Percentiles rank a stretch among this genome's conserved stretches.
Conservation (phyloP, 2,797 vertebrate species). For the Pempheris klunzingeri region DNA sequence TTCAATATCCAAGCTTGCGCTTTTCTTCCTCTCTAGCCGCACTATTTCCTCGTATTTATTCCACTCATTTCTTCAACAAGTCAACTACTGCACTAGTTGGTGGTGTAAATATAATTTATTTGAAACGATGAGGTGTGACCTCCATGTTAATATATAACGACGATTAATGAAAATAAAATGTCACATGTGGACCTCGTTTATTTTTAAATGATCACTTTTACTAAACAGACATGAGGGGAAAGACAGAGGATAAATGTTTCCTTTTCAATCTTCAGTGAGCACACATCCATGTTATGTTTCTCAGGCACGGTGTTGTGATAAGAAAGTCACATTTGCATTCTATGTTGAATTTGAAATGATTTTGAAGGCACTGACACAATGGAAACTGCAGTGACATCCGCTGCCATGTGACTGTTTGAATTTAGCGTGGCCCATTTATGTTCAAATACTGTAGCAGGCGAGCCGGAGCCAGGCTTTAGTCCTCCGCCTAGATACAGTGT, state of each 20-base stretch:
- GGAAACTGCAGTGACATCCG: slow-evolving; percentile 47
- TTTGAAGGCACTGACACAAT: slow-evolving; percentile 41
- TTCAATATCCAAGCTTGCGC: slow-evolving; percentile 91
- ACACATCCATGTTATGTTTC: slow-evolving; percentile 7
- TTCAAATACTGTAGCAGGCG: slow-evolving; percentile 52
- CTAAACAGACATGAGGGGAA: background rate
- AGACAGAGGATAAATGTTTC: slow-evolving; percentile 1
- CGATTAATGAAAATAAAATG: background rate
- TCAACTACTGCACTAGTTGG: too few relatives aligned
- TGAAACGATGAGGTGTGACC: background rate
- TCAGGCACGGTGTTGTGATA: slow-evolving; percentile 31
- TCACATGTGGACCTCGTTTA: background rate
- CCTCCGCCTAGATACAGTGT: slow-evolving; percentile 66
- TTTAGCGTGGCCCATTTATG: slow-evolving; percentile 69
- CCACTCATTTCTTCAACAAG: slow-evolving; percentile 83
- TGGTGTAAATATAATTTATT: background rate
- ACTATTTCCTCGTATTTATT: slow-evolving; percentile 79
- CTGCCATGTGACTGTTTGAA: slow-evolving; percentile 59
- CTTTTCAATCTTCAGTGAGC: background rate
- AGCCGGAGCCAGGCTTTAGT: slow-evolving; percentile 64
- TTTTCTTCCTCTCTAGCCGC: slow-evolving; percentile 82
- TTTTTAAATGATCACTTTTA: background rate
- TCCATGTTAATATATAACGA: slow-evolving; percentile 18
- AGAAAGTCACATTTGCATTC: slow-evolving; percentile 45
- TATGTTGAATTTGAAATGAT: slow-evolving; percentile 19